phyloP scores from a whole-genome alignment of 1,140 invertebrate species.

The Melitaea cinxia region DNA sequence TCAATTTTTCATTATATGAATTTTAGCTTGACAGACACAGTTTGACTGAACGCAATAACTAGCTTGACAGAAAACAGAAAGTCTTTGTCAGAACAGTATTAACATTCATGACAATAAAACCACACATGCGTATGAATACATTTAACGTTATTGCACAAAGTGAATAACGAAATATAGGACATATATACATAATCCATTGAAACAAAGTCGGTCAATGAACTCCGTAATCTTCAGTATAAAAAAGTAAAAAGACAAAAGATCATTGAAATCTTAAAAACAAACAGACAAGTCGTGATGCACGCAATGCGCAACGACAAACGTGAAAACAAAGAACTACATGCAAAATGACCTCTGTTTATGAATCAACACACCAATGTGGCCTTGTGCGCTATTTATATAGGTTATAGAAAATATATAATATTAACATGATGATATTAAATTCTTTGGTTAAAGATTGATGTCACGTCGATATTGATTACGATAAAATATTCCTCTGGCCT shows the following conservation, averaged over 20 bases:
- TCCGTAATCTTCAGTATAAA: not conserved
- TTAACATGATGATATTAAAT: too few species aligned
- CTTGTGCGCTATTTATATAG: not conserved
- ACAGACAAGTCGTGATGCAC: not conserved
- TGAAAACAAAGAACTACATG: conserved; percentile 1
- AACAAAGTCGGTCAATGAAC: conserved; percentile 2
- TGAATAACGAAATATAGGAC: not conserved
- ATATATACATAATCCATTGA: not conserved
- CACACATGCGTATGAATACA: not conserved
- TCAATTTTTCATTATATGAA: too few species aligned
- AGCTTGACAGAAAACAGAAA: too few species aligned
- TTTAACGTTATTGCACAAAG: conserved; percentile 1
- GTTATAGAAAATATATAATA: not conserved
- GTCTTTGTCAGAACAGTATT: not conserved
- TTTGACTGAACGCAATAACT: too few species aligned
- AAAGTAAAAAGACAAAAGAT: not conserved
- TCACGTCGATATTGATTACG: too few species aligned
- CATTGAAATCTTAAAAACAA: not conserved
- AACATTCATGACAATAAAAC: not conserved
- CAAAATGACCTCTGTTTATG: not conserved
- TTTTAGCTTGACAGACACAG: too few species aligned
- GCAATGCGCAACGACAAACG: not conserved
- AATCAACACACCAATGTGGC: not conserved
- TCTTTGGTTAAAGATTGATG: too few species aligned
- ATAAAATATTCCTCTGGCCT: too few species aligned